These are phyloP conservation scores for Bombus balteatus DNA, from an alignment of 1,140 invertebrate species.

Conservation along the genomic window DNA sequence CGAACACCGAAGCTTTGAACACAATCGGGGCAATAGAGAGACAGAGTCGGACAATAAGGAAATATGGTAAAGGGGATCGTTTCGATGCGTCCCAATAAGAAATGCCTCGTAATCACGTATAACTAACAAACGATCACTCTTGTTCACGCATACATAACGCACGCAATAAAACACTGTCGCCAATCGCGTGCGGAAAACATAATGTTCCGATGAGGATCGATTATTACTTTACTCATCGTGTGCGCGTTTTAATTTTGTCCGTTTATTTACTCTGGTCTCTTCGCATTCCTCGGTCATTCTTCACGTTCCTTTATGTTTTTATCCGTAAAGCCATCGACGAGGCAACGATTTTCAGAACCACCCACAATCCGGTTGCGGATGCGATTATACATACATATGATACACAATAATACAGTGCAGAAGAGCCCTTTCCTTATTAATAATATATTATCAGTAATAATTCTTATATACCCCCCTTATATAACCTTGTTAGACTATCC, in stretches of 20 bases:
- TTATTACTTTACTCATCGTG: constrained; percentile 2
- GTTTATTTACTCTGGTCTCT: background rate
- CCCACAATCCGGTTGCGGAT: constrained; percentile 43
- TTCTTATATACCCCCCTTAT: background rate
- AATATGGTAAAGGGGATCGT: constrained; percentile 23
- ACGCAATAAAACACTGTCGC: background rate
- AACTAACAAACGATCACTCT: constrained; percentile 38
- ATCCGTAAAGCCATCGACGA: constrained; percentile 16
- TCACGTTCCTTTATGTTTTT: background rate
- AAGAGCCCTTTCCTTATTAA: constrained; percentile 17
- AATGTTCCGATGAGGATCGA: constrained; percentile 20
- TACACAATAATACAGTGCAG: constrained; percentile 21
- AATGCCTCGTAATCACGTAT: constrained; percentile 41
- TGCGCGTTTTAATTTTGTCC: constrained; percentile 32
- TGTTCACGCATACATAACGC: constrained; percentile 31
- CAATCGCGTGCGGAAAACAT: background rate
- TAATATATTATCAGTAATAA: constrained; percentile 27
- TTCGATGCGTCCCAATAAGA: constrained; percentile 24
- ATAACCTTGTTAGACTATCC: background rate
- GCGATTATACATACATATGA: background rate
- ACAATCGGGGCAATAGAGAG: constrained; percentile 77
- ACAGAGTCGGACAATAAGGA: constrained; percentile 54
- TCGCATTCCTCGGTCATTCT: background rate
- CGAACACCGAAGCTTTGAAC: constrained; percentile 76
- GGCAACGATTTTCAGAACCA: background rate